Conservation (phyloP, 2,888 invertebrate species). For the Cantharis rustica region DNA sequence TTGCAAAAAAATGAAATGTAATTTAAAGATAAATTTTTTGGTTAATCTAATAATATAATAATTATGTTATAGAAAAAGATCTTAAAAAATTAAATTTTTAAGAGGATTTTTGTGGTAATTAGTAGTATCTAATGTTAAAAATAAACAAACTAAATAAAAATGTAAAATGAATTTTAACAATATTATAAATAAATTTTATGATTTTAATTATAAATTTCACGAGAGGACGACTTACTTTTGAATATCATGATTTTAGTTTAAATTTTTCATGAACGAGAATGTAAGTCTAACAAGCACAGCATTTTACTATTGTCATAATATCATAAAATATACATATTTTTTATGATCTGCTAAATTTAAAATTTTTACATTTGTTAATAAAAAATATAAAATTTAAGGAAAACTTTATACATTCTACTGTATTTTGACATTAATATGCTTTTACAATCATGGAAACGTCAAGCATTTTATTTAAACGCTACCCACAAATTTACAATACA, state of each 20-base stretch:
- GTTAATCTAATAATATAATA: too few species aligned
- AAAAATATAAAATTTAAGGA: neutral
- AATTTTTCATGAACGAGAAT: neutral
- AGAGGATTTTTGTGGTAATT: too few species aligned
- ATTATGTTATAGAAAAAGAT: too few species aligned
- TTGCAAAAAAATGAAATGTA: too few species aligned
- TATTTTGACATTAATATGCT: neutral
- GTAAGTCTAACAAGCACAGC: neutral
- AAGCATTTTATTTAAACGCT: neutral
- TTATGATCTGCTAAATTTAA: neutral
- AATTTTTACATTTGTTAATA: neutral
- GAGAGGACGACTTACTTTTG: neutral
- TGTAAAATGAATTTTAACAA: too few species aligned
- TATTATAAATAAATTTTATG: too few species aligned
- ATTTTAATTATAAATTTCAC: neutral
- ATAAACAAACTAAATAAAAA: too few species aligned
- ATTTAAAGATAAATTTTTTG: too few species aligned
- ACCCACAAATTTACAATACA: neutral
- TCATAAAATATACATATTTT: neutral
- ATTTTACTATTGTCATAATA: neutral
- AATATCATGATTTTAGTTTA: neutral
- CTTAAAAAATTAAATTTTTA: too few species aligned
- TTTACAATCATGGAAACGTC: neutral
- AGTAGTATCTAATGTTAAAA: too few species aligned
- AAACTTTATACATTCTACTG: neutral